Percentiles rank a stretch among this genome's conserved stretches.
These are phyloP conservation scores for Isichthys henryi DNA, from an alignment of 2,113 vertebrate species.

Conservation along the genomic window DNA sequence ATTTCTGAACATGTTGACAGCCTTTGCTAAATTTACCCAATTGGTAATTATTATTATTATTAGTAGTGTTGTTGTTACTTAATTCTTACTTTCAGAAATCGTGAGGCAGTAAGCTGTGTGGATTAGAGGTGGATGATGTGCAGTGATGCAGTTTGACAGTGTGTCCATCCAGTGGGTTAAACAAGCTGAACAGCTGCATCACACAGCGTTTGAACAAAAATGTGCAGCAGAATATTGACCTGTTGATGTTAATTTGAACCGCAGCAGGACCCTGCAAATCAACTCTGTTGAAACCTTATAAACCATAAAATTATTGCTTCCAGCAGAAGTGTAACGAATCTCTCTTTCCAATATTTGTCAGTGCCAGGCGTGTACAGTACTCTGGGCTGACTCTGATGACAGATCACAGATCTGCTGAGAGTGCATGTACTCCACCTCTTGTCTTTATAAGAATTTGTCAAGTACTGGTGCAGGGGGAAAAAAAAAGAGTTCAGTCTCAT, in stretches of 20 bases:
- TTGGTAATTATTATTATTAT: not conserved
- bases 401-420: not conserved
- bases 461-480: not conserved
- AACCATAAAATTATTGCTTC: not conserved
- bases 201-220: not conserved
- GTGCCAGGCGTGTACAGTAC: not conserved
- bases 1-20: not conserved
- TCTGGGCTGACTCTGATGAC: not conserved
- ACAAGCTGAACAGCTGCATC: not conserved
- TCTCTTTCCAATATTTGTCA: not conserved
- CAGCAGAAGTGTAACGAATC: not conserved
- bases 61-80: not conserved
- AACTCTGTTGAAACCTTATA: not conserved
- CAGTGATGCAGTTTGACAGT: not conserved
- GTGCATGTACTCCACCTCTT: not conserved
- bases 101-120: not conserved
- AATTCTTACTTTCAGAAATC: not conserved
- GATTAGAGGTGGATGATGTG: not conserved
- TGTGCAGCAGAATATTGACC: not conserved
- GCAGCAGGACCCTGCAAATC: not conserved
- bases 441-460: slow-evolving; percentile 9
- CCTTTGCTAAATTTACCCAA: slow-evolving; percentile 31
- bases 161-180: not conserved
- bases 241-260: slow-evolving; percentile 5
- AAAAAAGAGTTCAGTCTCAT: not conserved